Percentiles rank a stretch among this genome's conserved stretches.
phyloP scores from a whole-genome alignment of 2,113 vertebrate genomes.

The Petrocephalus zakoni region DNA sequence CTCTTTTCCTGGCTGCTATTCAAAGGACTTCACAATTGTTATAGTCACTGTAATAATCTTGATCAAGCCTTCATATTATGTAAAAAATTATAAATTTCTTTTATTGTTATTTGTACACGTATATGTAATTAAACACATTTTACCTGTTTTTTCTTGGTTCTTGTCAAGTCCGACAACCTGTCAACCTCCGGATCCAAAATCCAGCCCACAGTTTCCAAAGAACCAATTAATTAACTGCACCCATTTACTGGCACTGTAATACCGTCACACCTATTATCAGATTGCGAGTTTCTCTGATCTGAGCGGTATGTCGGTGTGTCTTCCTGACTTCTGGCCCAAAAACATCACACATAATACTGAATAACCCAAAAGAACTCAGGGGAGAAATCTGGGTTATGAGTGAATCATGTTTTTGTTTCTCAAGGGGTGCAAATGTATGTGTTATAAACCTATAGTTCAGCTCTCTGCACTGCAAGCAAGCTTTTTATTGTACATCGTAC shows the following conservation, averaged over 20 bases:
- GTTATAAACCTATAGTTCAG: neutral
- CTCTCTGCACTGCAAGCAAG: neutral
- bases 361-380: neutral
- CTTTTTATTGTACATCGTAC: too few species aligned
- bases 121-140: neutral
- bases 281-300: too few species aligned
- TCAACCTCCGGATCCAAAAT: neutral
- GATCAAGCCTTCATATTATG: neutral
- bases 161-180: neutral
- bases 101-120: neutral
- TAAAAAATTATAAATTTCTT: neutral
- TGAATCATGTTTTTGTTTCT: neutral
- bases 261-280: too few species aligned
- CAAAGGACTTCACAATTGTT: neutral
- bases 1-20: neutral
- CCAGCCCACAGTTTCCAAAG: neutral
- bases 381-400: neutral
- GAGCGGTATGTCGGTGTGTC: too few species aligned
- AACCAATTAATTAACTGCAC: neutral
- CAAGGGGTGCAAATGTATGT: neutral
- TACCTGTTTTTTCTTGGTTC: neutral
- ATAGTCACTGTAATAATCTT: neutral
- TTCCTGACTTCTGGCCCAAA: too few species aligned
- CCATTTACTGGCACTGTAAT: neutral
- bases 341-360: neutral